Evolutionary conservation across 1,140 invertebrate genomes (phyloP).

Genomic region (Macrobrachium nipponense): DNA sequence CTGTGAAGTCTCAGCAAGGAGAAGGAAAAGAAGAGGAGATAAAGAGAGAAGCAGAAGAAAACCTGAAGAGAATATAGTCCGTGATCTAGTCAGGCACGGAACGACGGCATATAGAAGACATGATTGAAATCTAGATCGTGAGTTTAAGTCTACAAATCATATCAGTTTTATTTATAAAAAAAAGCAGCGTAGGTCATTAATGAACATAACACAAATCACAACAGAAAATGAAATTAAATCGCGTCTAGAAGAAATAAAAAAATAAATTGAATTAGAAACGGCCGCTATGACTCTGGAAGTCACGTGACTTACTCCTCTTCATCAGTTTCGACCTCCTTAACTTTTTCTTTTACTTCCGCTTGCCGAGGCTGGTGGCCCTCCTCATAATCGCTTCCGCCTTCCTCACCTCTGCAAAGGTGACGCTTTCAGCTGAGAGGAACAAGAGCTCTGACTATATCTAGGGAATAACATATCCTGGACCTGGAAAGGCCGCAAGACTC

Average conservation of each 20-base stretch:
- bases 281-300: background rate
- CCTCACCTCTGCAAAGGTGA: background rate
- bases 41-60: constrained; percentile 3
- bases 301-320: constrained; percentile 7
- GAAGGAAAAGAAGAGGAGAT: background rate
- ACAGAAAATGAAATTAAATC: background rate
- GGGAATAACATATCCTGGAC: no score
- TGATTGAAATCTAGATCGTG: no score
- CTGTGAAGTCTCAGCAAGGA: background rate
- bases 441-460: no score
- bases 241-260: background rate
- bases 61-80: no score
- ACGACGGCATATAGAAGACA: no score
- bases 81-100: no score
- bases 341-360: constrained; percentile 3
- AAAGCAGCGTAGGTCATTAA: no score
- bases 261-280: background rate
- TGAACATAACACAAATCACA: background rate
- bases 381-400: background rate
- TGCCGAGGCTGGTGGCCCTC: background rate
- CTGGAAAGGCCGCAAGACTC: no score
- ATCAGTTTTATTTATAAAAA: no score
- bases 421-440: no score
- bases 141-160: no score
- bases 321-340: background rate